Percentiles rank a stretch among this genome's conserved stretches.
Conservation (phyloP, 1,140 invertebrate species). For the Oryctes rhinoceros region DNA sequence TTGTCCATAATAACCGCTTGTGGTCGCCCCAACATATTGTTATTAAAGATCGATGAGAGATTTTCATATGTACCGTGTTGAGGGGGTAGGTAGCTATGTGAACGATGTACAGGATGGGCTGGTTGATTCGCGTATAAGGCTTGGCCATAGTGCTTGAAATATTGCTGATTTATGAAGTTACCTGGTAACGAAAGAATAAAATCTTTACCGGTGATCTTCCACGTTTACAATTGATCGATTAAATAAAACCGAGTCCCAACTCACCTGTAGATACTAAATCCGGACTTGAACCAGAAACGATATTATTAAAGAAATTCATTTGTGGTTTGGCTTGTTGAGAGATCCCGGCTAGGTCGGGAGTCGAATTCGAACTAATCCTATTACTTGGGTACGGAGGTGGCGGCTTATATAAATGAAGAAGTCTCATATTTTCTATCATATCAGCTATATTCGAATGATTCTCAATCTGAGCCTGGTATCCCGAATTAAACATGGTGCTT, state of each 20-base stretch:
- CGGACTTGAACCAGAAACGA: constrained; percentile 78
- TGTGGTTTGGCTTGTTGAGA: constrained; percentile 62
- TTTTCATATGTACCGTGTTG: constrained; percentile 78
- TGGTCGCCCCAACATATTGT: constrained; percentile 54
- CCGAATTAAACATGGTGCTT: constrained; percentile 51
- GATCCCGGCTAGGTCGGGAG: constrained; percentile 79
- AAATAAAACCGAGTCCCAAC: too few species aligned
- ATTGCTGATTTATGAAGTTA: constrained; percentile 65
- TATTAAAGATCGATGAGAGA: constrained; percentile 65
- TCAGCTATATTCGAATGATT: constrained; percentile 56
- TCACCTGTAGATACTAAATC: constrained; percentile 74
- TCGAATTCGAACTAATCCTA: constrained; percentile 76
- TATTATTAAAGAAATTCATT: constrained; percentile 55
- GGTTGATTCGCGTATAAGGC: constrained; percentile 55
- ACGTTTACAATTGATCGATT: too few species aligned
- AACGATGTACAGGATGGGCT: constrained; percentile 61
- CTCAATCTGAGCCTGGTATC: constrained; percentile 54
- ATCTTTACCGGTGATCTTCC: too few species aligned
- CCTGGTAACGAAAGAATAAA: constrained; percentile 25
- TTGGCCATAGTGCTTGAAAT: constrained; percentile 58
- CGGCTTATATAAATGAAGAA: constrained; percentile 79
- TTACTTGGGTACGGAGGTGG: constrained; percentile 80
- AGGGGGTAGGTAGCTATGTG: constrained; percentile 64
- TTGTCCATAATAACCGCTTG: constrained; percentile 60
- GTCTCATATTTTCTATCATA: constrained; percentile 65